Evolutionary conservation across 2,888 invertebrate species (phyloP).

Genomic region (Cistogaster globosa): DNA sequence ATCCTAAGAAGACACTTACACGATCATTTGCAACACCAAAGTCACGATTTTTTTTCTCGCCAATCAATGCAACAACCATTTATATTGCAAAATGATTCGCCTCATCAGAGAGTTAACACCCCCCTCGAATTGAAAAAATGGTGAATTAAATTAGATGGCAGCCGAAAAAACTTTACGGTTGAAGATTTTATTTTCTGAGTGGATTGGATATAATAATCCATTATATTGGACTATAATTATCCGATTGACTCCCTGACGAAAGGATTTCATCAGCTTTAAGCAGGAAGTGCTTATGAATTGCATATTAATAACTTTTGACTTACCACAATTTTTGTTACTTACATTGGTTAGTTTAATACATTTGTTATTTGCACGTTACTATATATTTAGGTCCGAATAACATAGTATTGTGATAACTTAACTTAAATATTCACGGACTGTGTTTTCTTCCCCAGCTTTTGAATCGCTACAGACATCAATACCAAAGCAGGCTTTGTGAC

Average conservation of each 20-base stretch:
- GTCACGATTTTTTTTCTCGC: too few species aligned
- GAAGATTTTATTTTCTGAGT: conserved; percentile 24
- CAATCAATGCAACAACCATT: not conserved
- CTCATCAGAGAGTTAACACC: not conserved
- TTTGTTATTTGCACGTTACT: too few species aligned
- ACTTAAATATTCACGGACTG: too few species aligned
- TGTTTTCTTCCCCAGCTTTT: too few species aligned
- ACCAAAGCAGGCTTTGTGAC: too few species aligned
- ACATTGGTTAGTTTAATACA: too few species aligned
- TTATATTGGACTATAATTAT: conserved; percentile 3
- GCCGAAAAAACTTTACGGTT: not conserved
- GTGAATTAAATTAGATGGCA: conserved; percentile 26
- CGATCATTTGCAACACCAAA: not conserved
- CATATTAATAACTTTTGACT: too few species aligned
- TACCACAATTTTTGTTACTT: too few species aligned
- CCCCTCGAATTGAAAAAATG: conserved; percentile 12
- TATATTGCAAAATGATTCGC: not conserved
- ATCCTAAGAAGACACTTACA: not conserved
- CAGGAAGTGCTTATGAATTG: not conserved
- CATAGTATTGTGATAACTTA: too few species aligned
- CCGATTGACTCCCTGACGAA: not conserved
- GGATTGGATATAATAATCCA: too few species aligned
- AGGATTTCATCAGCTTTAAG: conserved; percentile 9
- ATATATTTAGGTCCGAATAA: too few species aligned
- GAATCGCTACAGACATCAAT: too few species aligned